A percentile compares a stretch with the other conserved stretches of the same genome.
phyloP scores from a whole-genome alignment of 2,888 invertebrate genomes.

The Noctuana brunneofusca region DNA sequence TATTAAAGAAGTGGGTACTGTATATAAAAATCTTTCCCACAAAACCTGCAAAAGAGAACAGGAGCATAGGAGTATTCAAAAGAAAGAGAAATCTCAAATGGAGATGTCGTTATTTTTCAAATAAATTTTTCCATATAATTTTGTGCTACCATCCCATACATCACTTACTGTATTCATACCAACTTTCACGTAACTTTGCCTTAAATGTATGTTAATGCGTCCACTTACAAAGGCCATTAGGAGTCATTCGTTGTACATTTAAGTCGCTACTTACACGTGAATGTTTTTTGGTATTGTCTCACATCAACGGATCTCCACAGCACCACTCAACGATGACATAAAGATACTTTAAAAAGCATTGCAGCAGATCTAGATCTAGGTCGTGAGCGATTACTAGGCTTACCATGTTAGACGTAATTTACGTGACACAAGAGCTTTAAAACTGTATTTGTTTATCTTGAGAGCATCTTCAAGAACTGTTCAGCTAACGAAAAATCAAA shows the following conservation, averaged over 20 bases:
- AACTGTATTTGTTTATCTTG: too few relatives aligned
- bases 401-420: background rate
- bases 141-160: background rate
- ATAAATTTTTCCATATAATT: background rate
- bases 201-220: constrained; percentile 8
- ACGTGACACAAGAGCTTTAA: too few relatives aligned
- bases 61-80: too few relatives aligned
- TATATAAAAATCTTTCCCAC: too few relatives aligned
- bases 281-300: constrained; percentile 17
- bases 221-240: constrained; percentile 19
- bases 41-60: too few relatives aligned
- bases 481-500: too few relatives aligned
- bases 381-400: constrained; percentile 13
- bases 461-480: too few relatives aligned
- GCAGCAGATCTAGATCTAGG: constrained; percentile 29
- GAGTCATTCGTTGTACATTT: constrained; percentile 18
- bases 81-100: too few relatives aligned
- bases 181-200: constrained; percentile 13
- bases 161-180: constrained; percentile 2
- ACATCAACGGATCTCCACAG: constrained; percentile 2
- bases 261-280: background rate
- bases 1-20: too few relatives aligned
- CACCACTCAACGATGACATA: constrained; percentile 20
- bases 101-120: background rate
- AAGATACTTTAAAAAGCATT: constrained; percentile 31